Evolutionary conservation across 53 echinoderm and acorn worm species (phyloP).

Genomic region (Henricia sp.): DNA sequence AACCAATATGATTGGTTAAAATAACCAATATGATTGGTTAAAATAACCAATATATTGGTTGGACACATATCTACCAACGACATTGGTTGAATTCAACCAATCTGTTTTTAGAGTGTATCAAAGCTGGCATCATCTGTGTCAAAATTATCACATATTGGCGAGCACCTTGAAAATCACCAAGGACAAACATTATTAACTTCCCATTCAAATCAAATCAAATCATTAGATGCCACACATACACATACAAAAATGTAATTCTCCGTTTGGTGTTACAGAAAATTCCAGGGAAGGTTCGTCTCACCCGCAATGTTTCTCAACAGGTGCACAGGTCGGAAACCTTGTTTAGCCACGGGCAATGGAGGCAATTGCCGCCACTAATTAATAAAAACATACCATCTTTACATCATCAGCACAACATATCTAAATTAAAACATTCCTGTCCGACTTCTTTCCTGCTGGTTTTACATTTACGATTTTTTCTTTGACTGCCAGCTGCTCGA

Average conservation of each 20-base stretch:
- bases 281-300: no score
- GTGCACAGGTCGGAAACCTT: constrained; percentile 5
- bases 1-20: no score
- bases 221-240: no score
- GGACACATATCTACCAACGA: no score
- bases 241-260: no score
- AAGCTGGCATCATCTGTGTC: not conserved
- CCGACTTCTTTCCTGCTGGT: not conserved
- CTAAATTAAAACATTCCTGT: constrained; percentile 56
- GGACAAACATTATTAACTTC: constrained; percentile 7
- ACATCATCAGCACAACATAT: constrained; percentile 37
- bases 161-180: constrained; percentile 1
- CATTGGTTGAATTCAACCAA: no score
- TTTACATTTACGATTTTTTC: not conserved
- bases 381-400: constrained; percentile 6
- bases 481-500: constrained; percentile 27
- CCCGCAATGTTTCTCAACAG: constrained; percentile 30
- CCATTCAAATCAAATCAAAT: constrained; percentile 29
- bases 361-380: constrained; percentile 37
- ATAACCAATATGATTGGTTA: no score
- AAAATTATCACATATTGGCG: constrained; percentile 5
- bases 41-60: no score
- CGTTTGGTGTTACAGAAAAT: no score
- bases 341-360: constrained; percentile 1
- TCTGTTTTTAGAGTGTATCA: no score